phyloP scores from a whole-genome alignment of 2,888 invertebrate species.

The Mimumesa dahlbomi region DNA sequence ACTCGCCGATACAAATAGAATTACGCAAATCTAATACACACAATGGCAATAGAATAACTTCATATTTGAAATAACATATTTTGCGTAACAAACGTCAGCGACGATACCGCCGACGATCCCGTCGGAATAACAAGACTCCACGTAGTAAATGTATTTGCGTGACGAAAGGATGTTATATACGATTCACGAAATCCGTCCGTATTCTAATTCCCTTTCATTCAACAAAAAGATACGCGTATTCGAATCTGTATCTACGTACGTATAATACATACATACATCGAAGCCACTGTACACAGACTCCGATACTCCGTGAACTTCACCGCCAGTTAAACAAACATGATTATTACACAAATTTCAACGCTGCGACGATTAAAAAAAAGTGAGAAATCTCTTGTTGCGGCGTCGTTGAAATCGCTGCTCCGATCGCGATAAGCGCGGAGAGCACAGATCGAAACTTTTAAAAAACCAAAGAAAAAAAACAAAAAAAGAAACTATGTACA shows the following conservation, averaged over 20 bases:
- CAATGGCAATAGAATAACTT: slow-evolving; percentile 45
- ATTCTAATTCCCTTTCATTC: slow-evolving; percentile 39
- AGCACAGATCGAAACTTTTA: too few relatives aligned
- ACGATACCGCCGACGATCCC: slow-evolving; percentile 22
- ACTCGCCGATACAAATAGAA: slow-evolving; percentile 12
- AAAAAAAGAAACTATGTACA: too few relatives aligned
- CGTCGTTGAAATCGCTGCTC: too few relatives aligned
- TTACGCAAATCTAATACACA: slow-evolving; percentile 47
- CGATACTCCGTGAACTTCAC: neutral
- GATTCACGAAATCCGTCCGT: slow-evolving; percentile 16
- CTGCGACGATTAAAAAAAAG: too few relatives aligned
- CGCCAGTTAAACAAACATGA: too few relatives aligned
- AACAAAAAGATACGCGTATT: neutral
- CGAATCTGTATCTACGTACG: too few relatives aligned
- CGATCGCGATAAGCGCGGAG: too few relatives aligned
- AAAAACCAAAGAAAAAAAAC: too few relatives aligned
- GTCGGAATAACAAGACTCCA: slow-evolving; percentile 26
- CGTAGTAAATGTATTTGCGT: slow-evolving; percentile 8
- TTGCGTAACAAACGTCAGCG: slow-evolving; percentile 57
- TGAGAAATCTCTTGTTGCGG: too few relatives aligned
- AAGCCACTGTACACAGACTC: too few relatives aligned
- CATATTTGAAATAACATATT: slow-evolving; percentile 37
- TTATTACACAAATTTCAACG: too few relatives aligned
- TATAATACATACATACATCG: too few relatives aligned
- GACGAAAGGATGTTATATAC: slow-evolving; percentile 23